These are phyloP conservation scores for Agrotis segetum DNA, from an alignment of 2,888 invertebrate genomes.

Conservation along the genomic window DNA sequence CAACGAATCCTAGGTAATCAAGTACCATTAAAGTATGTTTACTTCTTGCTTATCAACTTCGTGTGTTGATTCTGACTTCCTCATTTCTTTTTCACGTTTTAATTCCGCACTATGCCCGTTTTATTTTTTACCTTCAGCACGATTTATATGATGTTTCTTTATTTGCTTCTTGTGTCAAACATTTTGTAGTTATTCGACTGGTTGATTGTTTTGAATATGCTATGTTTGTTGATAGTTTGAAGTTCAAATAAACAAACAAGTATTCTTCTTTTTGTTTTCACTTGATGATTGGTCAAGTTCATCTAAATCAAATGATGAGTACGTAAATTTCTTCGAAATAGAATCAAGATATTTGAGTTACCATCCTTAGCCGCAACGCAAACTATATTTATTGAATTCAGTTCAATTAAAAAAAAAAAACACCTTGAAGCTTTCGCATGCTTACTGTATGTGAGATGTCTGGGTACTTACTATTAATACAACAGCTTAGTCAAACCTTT, in stretches of 20 bases:
- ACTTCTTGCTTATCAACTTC: slow-evolving; percentile 46
- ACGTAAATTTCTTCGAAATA: too few species aligned
- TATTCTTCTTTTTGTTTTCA: too few species aligned
- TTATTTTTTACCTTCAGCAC: slow-evolving; percentile 19
- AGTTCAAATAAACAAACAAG: neutral
- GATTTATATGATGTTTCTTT: slow-evolving; percentile 22
- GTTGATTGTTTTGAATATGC: slow-evolving; percentile 2
- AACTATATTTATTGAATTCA: too few species aligned
- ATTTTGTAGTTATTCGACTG: slow-evolving; percentile 5
- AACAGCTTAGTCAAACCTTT: too few species aligned
- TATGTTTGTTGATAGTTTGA: slow-evolving; percentile 1
- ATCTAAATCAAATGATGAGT: too few species aligned
- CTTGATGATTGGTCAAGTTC: too few species aligned
- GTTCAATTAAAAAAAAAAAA: too few species aligned
- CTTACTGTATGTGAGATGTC: too few species aligned
- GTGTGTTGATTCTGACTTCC: slow-evolving; percentile 44
- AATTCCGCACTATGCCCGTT: slow-evolving; percentile 35
- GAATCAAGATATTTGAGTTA: too few species aligned
- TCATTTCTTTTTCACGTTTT: slow-evolving; percentile 59
- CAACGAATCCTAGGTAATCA: neutral
- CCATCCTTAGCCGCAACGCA: too few species aligned
- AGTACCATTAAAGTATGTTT: slow-evolving; percentile 30
- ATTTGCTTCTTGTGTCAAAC: slow-evolving; percentile 8
- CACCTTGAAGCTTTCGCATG: too few species aligned
- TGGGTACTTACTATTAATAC: too few species aligned